Evolutionary conservation across 2,888 invertebrate species (phyloP), one percentile per base, ranked within the genome.

Genomic region (Microctonus hyperodae): DNA sequence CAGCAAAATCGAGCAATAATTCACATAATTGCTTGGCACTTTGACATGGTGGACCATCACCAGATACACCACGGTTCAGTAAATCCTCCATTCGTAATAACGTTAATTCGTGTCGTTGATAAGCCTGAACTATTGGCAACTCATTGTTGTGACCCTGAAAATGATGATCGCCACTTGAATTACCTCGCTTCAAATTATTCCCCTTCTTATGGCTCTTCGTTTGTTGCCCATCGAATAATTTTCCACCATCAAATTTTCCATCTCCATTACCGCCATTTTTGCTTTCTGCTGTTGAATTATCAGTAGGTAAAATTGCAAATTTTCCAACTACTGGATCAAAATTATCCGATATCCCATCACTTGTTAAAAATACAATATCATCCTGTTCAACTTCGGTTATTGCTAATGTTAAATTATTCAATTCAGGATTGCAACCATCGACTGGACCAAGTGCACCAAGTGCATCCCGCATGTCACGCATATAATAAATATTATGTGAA

Each of bases 261-360:
- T 69, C 64, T 40, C 63, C 66, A 50, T 70, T 71, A 20, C 75
- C 65, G 58, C 72, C 71, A 65, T 61, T 71, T 60, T 61, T 64
- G 58, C 67, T 76, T 10, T 62, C 69, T 31, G 74, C 70, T 48
- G 68, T 65, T 6, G 67, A 35, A 5, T 65, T 72, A 16, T 74
- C 76, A 69, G 69, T 78, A 11, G 82, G 82, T 79, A 86, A 82
- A 16, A 89, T 87, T 5, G 94, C 93, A 79, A 95, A 93, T 84
- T 93, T 93, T 31, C 95, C 95, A 65, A 96, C 95, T 33, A 95
- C 95, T 0, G 95, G 95, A 85, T 96, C 95, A 77, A 95, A 94
- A 83, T 96, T 96, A 81, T 96, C 95, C 6, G 94, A 93, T 35
- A 96, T 89, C 7, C 95, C 95, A 79, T 96, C 95, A n/a, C 93